Evolutionary conservation across 2,113 vertebrate genomes (phyloP), one percentile per base, ranked within the genome.

Genomic region (Neogobius melanostomus): DNA sequence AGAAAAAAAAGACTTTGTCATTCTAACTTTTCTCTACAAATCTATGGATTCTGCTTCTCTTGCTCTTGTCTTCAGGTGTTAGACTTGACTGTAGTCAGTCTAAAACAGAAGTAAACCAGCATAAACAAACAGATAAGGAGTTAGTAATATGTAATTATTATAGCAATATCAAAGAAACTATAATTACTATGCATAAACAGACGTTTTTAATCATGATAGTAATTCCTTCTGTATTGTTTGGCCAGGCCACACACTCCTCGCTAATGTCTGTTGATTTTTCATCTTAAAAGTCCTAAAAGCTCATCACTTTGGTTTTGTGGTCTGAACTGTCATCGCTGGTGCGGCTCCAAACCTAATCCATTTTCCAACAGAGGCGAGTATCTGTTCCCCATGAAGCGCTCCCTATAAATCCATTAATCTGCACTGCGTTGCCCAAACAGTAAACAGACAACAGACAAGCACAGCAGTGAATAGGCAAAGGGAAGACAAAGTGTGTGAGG

Each of bases 391-490:
- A 21, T 64, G 43, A 64, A 46, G 16, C 8, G 5, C 8, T 8
- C 61, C 61, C 17, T 45, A 64, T 64, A 64, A 46, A 64, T 46
- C n/a, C n/a, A 47, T 63, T 17, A 6, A 45, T 47, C 8, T 6
- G 17, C 15, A 62, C 21, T 57, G 54, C 16, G 54, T 17, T 43
- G 11, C 1, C 57, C 57, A 43, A 44, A 61, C 57, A 43, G 61
- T 64, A 64, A 64, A 64, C 45, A 64, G 61, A 64, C 61, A 64
- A 64, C 45, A 64, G 61, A 64, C 61, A 64, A 62, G 60, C 15
- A 1, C 2, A 15, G 43, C 8, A 61, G 46, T 46, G 7, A 62
- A 45, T 15, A 45, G 21, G 8, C 7, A 52, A 52, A 52, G 15
- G 50, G 50, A n/a, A 15, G 6, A 15, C 4, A 0, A 8, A 49